These are phyloP conservation scores for Pangasius krempfi DNA, from an alignment of 2,797 vertebrate genomes.

Conservation along the genomic window DNA sequence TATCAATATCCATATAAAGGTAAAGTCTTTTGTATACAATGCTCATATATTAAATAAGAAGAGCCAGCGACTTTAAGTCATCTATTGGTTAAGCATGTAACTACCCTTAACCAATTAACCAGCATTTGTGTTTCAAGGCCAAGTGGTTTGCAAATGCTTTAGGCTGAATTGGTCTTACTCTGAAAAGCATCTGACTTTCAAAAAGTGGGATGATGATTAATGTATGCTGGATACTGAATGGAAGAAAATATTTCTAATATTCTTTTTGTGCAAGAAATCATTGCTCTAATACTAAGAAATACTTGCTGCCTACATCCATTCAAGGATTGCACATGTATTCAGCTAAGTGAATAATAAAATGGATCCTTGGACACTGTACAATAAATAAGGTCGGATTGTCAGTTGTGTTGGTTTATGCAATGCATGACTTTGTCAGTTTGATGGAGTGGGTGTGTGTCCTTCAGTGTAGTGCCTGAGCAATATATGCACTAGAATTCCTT, in stretches of 20 bases:
- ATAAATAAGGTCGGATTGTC: constrained; percentile 37
- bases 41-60: neutral
- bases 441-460: constrained; percentile 49
- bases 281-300: neutral
- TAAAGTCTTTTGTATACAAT: neutral
- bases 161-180: neutral
- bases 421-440: constrained; percentile 28
- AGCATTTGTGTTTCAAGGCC: neutral
- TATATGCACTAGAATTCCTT: neutral
- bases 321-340: neutral
- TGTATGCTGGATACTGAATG: neutral
- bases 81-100: neutral
- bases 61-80: neutral
- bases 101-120: neutral
- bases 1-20: neutral
- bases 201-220: neutral
- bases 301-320: neutral
- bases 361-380: neutral
- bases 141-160: neutral
- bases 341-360: neutral
- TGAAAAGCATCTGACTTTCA: neutral
- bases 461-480: constrained; percentile 41
- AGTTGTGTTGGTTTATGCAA: constrained; percentile 37
- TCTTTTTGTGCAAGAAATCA: neutral
- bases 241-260: constrained; percentile 1